Evolutionary conservation across 2,797 vertebrate species (phyloP), one percentile per base, ranked within the genome.

Genomic region (Clarias pachynema): DNA sequence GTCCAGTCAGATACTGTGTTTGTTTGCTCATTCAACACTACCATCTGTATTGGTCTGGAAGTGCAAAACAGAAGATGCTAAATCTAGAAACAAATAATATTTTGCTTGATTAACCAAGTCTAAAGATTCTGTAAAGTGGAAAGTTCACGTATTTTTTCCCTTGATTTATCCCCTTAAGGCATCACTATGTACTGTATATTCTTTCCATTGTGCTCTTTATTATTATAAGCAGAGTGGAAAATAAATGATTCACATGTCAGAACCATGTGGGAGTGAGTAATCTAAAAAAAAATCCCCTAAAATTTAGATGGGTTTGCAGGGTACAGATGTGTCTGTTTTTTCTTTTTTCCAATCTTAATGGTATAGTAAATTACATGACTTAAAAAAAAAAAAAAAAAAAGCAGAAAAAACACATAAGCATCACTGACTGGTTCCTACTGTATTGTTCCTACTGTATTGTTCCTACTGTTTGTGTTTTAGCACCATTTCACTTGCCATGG

Each of bases 131-230:
- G 18, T 24, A 34, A 22, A 24, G 31, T 62, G 77, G 77, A 79
- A 79, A 62, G 3, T 79, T 79, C n/a, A 3, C 62, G 12, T 79
- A 62, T 37, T 60, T 77, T 34, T 74, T 31, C 5, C 75, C 18
- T n/a, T 37, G 4, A 34, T 22, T 22, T 29, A 6, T 24, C 74
- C 20, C 29, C 22, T 60, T 24, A 37, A 78, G 60, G 2, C 10
- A 24, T 31, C 29, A 14, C 31, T n/a, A 34, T 78, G 60, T 59
- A 29, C 34, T 34, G 34, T 37, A 5, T 29, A 3, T 14, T 59
- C 2, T 85, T 85, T 85, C 83, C 83, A 79, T 5, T 77, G 26
- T 34, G 74, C 34, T 16, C 56, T 72, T 85, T 63, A 37, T 15
- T 57, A 3, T 60, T 26, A 56, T 66, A 68, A 56, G 26, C 20